These are phyloP conservation scores for Harpalus rufipes DNA, from an alignment of 2,888 invertebrate species.

Conservation along the genomic window DNA sequence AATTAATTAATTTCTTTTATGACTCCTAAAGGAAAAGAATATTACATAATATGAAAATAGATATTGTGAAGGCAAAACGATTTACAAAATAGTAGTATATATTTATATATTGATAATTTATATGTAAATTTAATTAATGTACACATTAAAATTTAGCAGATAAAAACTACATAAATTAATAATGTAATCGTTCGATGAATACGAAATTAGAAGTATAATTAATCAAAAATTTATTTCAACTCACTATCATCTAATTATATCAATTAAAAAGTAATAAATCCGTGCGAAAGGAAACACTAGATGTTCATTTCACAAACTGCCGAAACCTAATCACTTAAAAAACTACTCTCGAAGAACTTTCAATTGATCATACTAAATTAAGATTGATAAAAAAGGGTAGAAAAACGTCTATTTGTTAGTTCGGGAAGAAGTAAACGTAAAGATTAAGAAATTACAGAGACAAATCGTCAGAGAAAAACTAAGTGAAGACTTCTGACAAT, in stretches of 20 bases:
- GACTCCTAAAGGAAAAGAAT: too few species aligned
- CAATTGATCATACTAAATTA: slow-evolving; percentile 43
- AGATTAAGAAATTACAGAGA: slow-evolving; percentile 26
- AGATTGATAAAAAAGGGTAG: slow-evolving; percentile 22
- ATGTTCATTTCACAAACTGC: neutral
- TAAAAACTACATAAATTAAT: slow-evolving; percentile 15
- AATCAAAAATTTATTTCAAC: slow-evolving; percentile 3
- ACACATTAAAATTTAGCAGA: slow-evolving; percentile 12
- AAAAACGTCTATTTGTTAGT: neutral
- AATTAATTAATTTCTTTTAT: too few species aligned
- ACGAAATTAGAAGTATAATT: slow-evolving; percentile 15
- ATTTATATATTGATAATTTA: neutral
- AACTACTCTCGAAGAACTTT: slow-evolving; percentile 30
- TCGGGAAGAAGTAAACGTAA: neutral
- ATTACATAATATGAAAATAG: neutral
- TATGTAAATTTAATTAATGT: slow-evolving; percentile 1
- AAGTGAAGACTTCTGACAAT: neutral
- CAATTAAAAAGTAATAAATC: slow-evolving; percentile 31
- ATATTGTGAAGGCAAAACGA: neutral
- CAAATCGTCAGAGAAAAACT: neutral
- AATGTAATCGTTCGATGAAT: neutral
- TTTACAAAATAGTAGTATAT: neutral
- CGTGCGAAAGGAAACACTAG: slow-evolving; percentile 23
- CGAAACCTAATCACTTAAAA: slow-evolving; percentile 11
- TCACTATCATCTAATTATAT: slow-evolving; percentile 21